A percentile compares a stretch with the other conserved stretches of the same genome.
phyloP scores from a whole-genome alignment of 2,888 invertebrate genomes.

The Caenorhabditis parvicauda region DNA sequence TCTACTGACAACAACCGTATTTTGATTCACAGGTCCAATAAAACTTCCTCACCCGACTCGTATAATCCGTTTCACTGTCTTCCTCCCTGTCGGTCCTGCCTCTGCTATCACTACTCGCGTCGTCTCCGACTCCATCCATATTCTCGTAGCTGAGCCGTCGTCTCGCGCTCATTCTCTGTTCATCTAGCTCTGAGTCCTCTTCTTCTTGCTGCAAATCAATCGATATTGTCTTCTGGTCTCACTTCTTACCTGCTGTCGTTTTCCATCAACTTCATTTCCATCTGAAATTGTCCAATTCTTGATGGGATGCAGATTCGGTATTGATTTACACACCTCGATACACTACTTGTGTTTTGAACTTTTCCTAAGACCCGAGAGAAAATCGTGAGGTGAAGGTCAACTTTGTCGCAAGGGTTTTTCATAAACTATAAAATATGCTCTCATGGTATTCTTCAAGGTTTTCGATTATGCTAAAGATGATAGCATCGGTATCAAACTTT shows the following conservation, averaged over 20 bases:
- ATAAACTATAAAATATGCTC: no score
- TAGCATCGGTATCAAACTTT: no score
- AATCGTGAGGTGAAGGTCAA: no score
- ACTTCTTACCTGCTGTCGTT: no score
- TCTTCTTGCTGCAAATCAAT: constrained; percentile 11
- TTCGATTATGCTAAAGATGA: no score
- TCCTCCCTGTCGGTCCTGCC: constrained; percentile 32
- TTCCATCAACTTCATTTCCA: background rate
- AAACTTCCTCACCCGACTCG: constrained; percentile 13
- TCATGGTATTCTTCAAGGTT: no score
- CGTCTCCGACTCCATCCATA: constrained; percentile 49
- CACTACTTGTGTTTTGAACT: no score
- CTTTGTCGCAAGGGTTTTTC: no score
- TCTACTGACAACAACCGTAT: background rate
- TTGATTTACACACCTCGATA: no score
- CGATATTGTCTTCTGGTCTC: no score
- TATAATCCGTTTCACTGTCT: constrained; percentile 7
- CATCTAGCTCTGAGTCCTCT: constrained; percentile 38
- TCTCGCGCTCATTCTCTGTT: constrained; percentile 37
- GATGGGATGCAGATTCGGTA: background rate
- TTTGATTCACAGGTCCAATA: background rate
- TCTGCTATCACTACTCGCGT: constrained; percentile 42
- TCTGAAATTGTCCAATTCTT: background rate
- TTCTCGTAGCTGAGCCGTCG: constrained; percentile 39
- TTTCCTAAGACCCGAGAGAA: no score